Evolutionary conservation across 53 echinoderm and acorn worm genomes (phyloP).

Genomic region (Zoroaster sp.): DNA sequence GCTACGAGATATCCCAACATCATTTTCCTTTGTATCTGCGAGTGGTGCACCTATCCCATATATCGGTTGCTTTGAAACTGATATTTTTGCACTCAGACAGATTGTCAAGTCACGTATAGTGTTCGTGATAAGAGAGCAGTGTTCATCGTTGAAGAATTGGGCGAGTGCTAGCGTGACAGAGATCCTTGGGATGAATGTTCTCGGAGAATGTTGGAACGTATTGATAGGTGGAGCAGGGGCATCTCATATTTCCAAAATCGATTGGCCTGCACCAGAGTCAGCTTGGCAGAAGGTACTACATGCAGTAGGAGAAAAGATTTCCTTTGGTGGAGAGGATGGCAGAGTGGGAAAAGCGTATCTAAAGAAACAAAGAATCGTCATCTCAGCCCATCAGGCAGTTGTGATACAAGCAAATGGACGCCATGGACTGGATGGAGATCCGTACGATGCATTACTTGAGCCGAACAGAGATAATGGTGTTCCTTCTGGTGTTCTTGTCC

Average conservation of each 20-base stretch:
- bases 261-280: conserved; percentile 5
- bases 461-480: neutral
- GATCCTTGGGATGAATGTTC: conserved; percentile 47
- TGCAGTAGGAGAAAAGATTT: neutral
- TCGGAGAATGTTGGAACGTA: conserved; percentile 25
- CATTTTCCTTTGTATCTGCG: conserved; percentile 40
- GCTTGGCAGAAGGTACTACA: conserved; percentile 49
- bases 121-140: conserved; percentile 9
- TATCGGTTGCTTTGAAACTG: conserved; percentile 46
- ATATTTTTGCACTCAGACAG: neutral
- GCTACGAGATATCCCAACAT: neutral
- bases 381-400: conserved; percentile 36
- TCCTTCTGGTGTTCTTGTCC: conserved; percentile 15
- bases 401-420: neutral
- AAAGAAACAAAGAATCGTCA: neutral
- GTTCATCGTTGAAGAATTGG: neutral
- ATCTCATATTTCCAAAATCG: neutral
- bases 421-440: neutral
- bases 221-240: neutral
- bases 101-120: conserved; percentile 16
- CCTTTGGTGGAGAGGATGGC: neutral
- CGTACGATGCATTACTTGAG: conserved; percentile 24
- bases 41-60: conserved; percentile 51
- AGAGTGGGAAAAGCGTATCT: neutral
- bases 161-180: neutral